Evolutionary conservation across 2,888 invertebrate genomes (phyloP).

Genomic region (Tubiluchus corallicola): DNA sequence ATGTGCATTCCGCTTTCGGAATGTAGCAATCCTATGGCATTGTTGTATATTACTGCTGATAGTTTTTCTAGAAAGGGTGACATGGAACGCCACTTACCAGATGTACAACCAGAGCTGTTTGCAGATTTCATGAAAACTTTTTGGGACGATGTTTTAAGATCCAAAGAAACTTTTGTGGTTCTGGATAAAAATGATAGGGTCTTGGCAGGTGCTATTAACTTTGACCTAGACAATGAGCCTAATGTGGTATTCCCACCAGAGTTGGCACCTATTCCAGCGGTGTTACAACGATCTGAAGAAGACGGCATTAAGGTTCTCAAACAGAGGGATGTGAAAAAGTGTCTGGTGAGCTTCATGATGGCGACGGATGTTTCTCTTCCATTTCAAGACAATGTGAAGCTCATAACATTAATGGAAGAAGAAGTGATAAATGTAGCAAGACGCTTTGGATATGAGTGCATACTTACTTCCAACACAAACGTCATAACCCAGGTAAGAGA

Average conservation of each 20-base stretch:
- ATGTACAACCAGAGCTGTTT: neutral
- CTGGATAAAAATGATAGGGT: neutral
- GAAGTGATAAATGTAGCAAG: neutral
- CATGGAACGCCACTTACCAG: neutral
- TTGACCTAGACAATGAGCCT: neutral
- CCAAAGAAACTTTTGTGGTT: constrained; percentile 1
- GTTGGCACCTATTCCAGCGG: neutral
- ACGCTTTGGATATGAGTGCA: neutral
- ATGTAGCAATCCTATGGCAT: neutral
- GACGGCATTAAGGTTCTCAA: neutral
- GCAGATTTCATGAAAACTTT: neutral
- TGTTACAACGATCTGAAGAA: neutral
- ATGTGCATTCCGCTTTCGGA: neutral
- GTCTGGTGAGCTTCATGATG: neutral
- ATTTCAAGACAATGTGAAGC: neutral
- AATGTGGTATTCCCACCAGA: neutral
- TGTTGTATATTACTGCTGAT: neutral
- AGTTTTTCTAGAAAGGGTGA: neutral
- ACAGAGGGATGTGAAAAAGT: neutral
- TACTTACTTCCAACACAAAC: neutral
- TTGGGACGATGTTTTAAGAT: neutral
- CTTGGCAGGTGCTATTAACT: neutral
- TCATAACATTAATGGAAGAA: neutral
- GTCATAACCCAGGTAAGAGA: neutral
- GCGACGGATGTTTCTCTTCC: neutral